Base-by-base conservation (phyloP, 2,113 vertebrate genomes). In the Pseudorasbora parva region DNA sequence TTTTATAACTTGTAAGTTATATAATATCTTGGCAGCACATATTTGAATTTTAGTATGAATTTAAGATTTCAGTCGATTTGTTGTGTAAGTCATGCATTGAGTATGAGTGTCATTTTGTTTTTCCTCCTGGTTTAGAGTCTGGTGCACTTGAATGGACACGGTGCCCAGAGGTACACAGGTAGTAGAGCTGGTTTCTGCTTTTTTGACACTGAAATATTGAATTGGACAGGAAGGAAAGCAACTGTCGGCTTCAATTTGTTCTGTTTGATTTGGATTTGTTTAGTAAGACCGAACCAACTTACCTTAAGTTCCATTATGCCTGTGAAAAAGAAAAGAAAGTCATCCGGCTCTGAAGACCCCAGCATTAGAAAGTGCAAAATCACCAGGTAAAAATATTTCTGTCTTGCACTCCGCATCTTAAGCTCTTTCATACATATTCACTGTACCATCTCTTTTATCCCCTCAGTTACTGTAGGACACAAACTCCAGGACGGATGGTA, bases 311-410 rank as follows among this genome's bases (percentile, higher is more conserved):
- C 88, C 82, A 93, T 92, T 87, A 98, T 98, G 97, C 97, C 96
- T 82, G 95, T 97, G 85, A 98, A 98, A 92, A 97, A 96, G 93
- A 98, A 98, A 89, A 97, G 96, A 93, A 97, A 96, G 94, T 93
- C 96, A 23, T 90, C 96, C 57, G 91, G 91, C 7, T 89, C 94
- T 19, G 96, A 97, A 54, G 96, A 97, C 76, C 86, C 94, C 66
- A 92, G 93, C 87, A 93, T 94, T 78, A 96, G 95, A 88, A 96
- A 94, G 89, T 96, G 95, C 92, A 97, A 97, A 95, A 96, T 98
- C 86, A 93, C 94, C 86, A 96, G 96, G 97, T 98, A 93, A 86
- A 82, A 27, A n/a, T 60, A 60, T 66, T 4, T 37, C 27, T 19
- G 6, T n/a, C 23, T 37, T 41, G 8, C 30, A 4, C 0, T 56